phyloP scores from a whole-genome alignment of 2,113 vertebrate species.

The Notothenia coriiceps region DNA sequence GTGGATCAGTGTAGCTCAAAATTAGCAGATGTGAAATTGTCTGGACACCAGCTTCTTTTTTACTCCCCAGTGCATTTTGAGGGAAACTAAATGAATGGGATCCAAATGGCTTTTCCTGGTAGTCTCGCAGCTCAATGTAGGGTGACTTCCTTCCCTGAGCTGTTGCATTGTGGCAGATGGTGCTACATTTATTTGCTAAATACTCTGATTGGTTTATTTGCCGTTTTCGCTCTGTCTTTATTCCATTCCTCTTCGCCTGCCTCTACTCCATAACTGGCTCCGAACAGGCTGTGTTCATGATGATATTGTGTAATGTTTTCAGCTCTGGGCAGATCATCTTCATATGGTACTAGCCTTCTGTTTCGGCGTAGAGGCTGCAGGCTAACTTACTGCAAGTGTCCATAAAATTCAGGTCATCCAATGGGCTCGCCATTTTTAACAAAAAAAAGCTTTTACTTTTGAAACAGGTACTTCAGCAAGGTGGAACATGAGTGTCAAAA shows the following conservation, averaged over 20 bases:
- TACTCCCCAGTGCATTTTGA: slow-evolving; percentile 78
- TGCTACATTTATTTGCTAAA: slow-evolving; percentile 81
- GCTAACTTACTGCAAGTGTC: slow-evolving; percentile 60
- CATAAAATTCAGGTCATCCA: slow-evolving; percentile 71
- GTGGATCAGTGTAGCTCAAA: slow-evolving; percentile 75
- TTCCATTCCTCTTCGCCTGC: slow-evolving; percentile 41
- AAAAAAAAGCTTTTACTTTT: slow-evolving; percentile 24
- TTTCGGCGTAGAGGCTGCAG: slow-evolving; percentile 64
- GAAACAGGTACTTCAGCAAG: slow-evolving; percentile 31
- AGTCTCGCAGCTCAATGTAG: slow-evolving; percentile 76
- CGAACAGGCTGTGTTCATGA: slow-evolving; percentile 73
- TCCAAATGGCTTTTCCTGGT: slow-evolving; percentile 71
- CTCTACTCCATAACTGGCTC: slow-evolving; percentile 50
- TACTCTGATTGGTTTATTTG: slow-evolving; percentile 78
- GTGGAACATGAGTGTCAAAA: background rate
- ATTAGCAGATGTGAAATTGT: slow-evolving; percentile 80
- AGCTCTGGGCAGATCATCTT: slow-evolving; percentile 78
- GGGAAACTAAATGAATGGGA: slow-evolving; percentile 79
- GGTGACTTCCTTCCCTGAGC: slow-evolving; percentile 74
- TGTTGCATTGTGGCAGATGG: slow-evolving; percentile 79
- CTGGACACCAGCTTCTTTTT: slow-evolving; percentile 79
- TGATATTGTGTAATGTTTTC: slow-evolving; percentile 79
- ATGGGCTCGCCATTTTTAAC: slow-evolving; percentile 20
- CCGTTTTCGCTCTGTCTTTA: slow-evolving; percentile 44
- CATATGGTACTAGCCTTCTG: slow-evolving; percentile 81